phyloP scores from a whole-genome alignment of 2,797 vertebrate species.

The Chelmon rostratus region DNA sequence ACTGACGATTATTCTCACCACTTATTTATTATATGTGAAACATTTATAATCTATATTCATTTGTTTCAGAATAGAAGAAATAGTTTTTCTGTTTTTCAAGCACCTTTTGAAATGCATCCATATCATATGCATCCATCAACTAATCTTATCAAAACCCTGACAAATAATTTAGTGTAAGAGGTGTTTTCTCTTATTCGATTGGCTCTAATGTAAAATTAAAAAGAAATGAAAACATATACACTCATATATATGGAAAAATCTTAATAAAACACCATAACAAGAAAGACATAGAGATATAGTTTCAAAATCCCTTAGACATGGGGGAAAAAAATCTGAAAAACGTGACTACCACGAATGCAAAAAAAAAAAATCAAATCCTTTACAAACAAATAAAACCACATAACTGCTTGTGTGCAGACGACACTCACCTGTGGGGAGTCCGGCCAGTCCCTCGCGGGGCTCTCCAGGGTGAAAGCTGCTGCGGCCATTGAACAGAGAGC shows the following conservation, averaged over 20 bases:
- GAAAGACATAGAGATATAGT: neutral
- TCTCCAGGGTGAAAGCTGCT: constrained; percentile 86
- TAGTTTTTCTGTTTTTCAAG: neutral
- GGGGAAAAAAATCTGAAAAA: neutral
- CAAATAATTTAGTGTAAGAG: neutral
- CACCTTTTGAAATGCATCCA: neutral
- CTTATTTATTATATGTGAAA: neutral
- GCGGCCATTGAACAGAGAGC: constrained; percentile 84
- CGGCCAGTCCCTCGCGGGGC: constrained; percentile 76
- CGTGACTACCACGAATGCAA: neutral
- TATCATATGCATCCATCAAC: neutral
- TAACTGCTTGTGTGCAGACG: neutral
- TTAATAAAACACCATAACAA: neutral
- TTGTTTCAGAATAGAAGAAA: neutral
- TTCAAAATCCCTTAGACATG: neutral
- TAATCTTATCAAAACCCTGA: neutral
- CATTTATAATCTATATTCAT: neutral
- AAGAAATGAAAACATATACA: too few relatives aligned
- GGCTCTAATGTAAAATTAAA: neutral
- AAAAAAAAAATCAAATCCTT: neutral
- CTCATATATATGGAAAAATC: too few relatives aligned
- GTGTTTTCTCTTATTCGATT: neutral
- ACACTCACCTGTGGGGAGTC: constrained; percentile 80
- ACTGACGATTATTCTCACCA: neutral
- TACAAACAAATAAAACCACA: neutral